phyloP scores from a whole-genome alignment of 2,888 invertebrate genomes.

The Leuctra nigra region DNA sequence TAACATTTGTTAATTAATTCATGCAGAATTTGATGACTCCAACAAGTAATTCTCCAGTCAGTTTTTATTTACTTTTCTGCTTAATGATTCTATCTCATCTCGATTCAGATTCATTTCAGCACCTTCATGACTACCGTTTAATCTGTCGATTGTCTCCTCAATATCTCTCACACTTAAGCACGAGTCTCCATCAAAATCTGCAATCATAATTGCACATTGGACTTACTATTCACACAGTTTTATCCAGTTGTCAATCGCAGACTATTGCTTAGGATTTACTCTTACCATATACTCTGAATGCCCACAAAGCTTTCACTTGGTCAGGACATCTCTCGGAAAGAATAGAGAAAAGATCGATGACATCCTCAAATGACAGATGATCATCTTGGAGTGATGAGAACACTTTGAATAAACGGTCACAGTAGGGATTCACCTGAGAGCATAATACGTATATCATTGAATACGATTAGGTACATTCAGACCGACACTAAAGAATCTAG shows the following conservation, averaged over 20 bases:
- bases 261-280: background rate
- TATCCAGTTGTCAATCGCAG: background rate
- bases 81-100: conserved; percentile 14
- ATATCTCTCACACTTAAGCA: conserved; percentile 52
- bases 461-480: conserved; percentile 1
- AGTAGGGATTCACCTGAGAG: conserved; percentile 64
- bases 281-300: conserved; percentile 68
- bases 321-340: conserved; percentile 66
- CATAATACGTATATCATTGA: conserved; percentile 20
- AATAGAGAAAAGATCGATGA: conserved; percentile 68
- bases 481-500: background rate
- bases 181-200: conserved; percentile 58
- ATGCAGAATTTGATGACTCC: background rate
- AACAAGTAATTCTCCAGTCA: too few species aligned
- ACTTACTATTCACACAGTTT: background rate
- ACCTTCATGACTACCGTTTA: conserved; percentile 38
- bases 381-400: conserved; percentile 65
- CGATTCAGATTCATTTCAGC: background rate
- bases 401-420: conserved; percentile 61
- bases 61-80: too few species aligned
- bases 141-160: conserved; percentile 46
- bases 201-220: conserved; percentile 29
- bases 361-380: conserved; percentile 68
- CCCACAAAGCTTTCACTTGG: conserved; percentile 67
- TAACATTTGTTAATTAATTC: conserved; percentile 10